Evolutionary conservation across 2,797 vertebrate species (phyloP), one percentile per base, ranked within the genome.

Genomic region (Valencia hispanica): DNA sequence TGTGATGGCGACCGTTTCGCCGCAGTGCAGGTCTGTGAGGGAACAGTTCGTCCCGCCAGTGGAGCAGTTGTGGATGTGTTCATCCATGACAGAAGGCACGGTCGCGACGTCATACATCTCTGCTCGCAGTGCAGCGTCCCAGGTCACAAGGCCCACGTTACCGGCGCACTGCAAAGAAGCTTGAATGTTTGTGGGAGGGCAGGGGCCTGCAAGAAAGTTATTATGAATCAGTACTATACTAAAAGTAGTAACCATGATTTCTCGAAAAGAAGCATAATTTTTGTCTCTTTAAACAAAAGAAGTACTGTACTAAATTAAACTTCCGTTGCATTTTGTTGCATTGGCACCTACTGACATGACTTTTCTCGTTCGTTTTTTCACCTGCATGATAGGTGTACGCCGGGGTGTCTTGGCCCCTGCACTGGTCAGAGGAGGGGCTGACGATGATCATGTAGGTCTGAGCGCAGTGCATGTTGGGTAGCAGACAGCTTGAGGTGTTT

Each of bases 391-490:
- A 94, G 51, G 0, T 70, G 70, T 75, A 15, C 0, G 83, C 5
- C 8, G 5, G 7, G 61, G 93, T 94, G 2, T 74, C 51, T 0
- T 70, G 76, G 51, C 95, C 95, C 27, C 12, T 34, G 84, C 95
- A 96, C 1, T 10, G 27, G 0, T 63, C 2, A 7, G 93, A 94
- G 59, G 80, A 86, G 0, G 96, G 95, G 0, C 79, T 92, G 68
- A 96, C 87, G 0, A 82, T 90, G 75, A 96, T 85, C 3, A 76
- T 12, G 77, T 96, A 96, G 14, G 66, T 91, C 87, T 91, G 78
- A 36, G 85, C 91, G 14, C 96, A 96, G 43, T 84, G 81, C 93
- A 96, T 91, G 86, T 90, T 78, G 55, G 84, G 82, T 30, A 96
- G 65, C 32, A 79, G 43, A 74, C 95, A 96, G 27, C 50, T 87